Evolutionary conservation across 2,888 invertebrate species (phyloP).

Genomic region (Lasioglossum vierecki): DNA sequence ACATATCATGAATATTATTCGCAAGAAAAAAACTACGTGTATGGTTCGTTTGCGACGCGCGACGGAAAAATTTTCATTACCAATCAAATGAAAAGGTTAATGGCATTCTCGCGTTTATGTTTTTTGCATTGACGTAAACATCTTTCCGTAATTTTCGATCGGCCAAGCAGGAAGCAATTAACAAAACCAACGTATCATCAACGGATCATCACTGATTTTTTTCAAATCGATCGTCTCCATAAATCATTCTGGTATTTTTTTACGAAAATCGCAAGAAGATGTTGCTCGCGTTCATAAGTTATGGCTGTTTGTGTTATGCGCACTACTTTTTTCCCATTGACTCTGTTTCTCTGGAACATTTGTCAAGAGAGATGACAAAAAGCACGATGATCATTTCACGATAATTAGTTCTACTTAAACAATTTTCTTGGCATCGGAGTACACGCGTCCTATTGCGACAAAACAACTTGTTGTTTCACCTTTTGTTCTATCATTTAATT

Average conservation of each 20-base stretch:
- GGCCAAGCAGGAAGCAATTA: neutral
- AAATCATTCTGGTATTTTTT: neutral
- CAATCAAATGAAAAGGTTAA: neutral
- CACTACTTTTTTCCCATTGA: neutral
- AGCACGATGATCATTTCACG: neutral
- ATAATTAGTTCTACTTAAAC: slow-evolving; percentile 13
- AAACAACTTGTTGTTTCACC: neutral
- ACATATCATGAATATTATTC: no score
- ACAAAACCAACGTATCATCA: neutral
- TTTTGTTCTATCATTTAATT: neutral
- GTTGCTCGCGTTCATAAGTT: neutral
- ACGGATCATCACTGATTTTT: neutral
- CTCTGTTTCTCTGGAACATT: neutral
- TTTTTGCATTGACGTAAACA: neutral
- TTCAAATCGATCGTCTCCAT: neutral
- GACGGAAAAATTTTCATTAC: neutral
- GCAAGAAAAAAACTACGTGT: no score
- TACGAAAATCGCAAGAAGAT: neutral
- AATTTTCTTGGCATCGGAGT: neutral
- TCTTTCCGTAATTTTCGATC: neutral
- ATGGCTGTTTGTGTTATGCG: neutral
- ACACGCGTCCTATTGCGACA: neutral
- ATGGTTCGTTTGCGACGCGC: no score
- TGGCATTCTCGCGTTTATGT: neutral
- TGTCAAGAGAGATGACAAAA: neutral